Percentiles rank a stretch among this genome's conserved stretches.
phyloP scores from a whole-genome alignment of 1,140 invertebrate genomes.

The Drosophila mojavensis region DNA sequence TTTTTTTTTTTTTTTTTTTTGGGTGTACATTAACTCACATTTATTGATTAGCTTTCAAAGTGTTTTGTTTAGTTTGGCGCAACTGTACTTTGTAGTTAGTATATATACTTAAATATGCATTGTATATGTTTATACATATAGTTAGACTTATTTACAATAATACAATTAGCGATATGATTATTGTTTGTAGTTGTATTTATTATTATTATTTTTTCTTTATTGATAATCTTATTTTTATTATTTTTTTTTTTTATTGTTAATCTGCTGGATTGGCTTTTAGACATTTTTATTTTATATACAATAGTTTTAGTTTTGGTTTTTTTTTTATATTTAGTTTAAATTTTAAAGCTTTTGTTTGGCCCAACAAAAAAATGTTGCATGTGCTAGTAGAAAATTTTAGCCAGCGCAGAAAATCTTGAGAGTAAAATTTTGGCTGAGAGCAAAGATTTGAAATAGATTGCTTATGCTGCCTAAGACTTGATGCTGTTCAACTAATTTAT shows the following conservation, averaged over 20 bases:
- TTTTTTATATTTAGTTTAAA: not conserved
- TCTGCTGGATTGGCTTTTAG: constrained; percentile 12
- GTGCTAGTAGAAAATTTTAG: not conserved
- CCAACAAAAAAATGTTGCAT: not conserved
- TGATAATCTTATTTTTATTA: too few relatives aligned
- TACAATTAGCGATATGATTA: constrained; percentile 61
- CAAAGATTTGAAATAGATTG: not conserved
- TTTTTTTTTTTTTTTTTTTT: constrained; percentile 18
- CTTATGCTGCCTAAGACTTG: too few relatives aligned
- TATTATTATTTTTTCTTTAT: too few relatives aligned
- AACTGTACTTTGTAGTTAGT: constrained; percentile 56
- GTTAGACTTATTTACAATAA: constrained; percentile 50
- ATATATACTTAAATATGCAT: constrained; percentile 30
- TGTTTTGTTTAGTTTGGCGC: constrained; percentile 51
- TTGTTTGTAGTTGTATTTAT: constrained; percentile 23
- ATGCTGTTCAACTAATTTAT: too few relatives aligned
- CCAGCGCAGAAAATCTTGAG: not conserved
- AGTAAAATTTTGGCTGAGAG: not conserved
- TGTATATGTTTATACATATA: constrained; percentile 31
- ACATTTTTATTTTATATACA: constrained; percentile 44
- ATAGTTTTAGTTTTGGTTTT: not conserved
- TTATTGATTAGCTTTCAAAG: constrained; percentile 58
- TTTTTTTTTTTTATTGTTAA: not conserved
- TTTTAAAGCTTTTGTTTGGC: constrained; percentile 33
- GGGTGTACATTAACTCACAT: constrained; percentile 73